Conservation (phyloP, 2,888 invertebrate species). For the Xestia ashworthii region DNA sequence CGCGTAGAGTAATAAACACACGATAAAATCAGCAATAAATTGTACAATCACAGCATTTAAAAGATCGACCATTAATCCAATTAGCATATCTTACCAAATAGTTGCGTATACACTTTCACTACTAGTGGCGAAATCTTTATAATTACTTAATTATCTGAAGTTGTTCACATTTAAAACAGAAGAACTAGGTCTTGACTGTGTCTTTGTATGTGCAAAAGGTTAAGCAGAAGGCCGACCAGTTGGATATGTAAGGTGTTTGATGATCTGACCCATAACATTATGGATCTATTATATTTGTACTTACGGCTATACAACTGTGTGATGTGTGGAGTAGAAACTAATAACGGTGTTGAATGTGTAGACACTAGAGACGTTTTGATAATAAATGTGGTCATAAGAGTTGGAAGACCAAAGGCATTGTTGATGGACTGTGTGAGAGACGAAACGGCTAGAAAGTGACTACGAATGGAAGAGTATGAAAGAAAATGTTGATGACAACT, state of each 20-base stretch:
- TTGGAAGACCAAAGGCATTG: not conserved
- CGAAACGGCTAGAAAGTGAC: not conserved
- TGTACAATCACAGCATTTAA: conserved; percentile 17
- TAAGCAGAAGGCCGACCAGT: not conserved
- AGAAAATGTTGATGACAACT: not conserved
- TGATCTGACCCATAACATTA: not conserved
- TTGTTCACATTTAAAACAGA: conserved; percentile 56
- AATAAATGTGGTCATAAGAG: not conserved
- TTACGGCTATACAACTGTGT: not conserved
- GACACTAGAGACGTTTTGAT: not conserved
- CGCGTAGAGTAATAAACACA: conserved; percentile 1
- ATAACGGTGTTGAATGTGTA: not conserved
- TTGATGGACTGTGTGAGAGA: not conserved
- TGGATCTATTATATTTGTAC: not conserved
- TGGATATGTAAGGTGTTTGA: not conserved
- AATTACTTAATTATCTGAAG: conserved; percentile 56
- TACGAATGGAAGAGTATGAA: not conserved
- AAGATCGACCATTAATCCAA: conserved; percentile 31
- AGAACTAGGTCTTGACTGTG: conserved; percentile 36
- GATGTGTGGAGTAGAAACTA: not conserved
- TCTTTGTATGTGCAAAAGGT: conserved; percentile 27
- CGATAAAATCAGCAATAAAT: conserved; percentile 2
- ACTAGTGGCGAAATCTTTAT: conserved; percentile 31
- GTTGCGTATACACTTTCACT: conserved; percentile 32
- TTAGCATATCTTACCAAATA: conserved; percentile 40